Base-by-base conservation (phyloP, 2,113 vertebrate genomes). In the Tautogolabrus adspersus region DNA sequence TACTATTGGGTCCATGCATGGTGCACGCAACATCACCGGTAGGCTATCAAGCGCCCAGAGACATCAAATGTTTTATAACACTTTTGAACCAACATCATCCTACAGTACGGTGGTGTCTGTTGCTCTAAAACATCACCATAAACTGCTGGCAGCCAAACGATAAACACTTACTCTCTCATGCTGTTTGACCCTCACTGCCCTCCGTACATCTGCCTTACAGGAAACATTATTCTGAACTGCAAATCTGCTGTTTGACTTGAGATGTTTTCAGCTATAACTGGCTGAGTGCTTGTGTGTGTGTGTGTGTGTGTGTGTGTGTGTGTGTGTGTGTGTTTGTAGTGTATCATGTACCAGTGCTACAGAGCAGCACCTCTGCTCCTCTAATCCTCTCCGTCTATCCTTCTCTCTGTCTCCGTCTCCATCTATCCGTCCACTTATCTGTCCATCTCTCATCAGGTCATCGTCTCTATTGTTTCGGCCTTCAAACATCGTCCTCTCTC, bases 391-490 rank as follows among this genome's bases (percentile, higher is more conserved):
- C 80, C 60, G 58, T 57, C 72, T 66, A 63, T 62, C 69, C 65
- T 30, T 72, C 77, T 88, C 79, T 86, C 79, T 84, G 72, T 82
- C 73, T 73, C 62, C 71, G 62, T 60, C 76, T 83, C 49, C 78
- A 80, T 88, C 72, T 88, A 82, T 89, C 85, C 71, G 71, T 82
- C 61, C 71, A 75, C 72, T 80, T 84, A 88, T 92, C 91, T 79
- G 81, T 89, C 80, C 85, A 89, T 90, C 88, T 86, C 73, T 79
- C 84, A 90, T 90, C 83, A 91, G 88, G 88, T 89, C 87, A 89
- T 87, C 69, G 54, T 86, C 85, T 75, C 80, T 34, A 69, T 67
- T 86, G 84, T 79, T 54, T 71, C 68, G 57, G 65, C 66, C 75
- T 72, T 76, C 72, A 72, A 68, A 84, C 78, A 57, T 8, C 54